A percentile compares a stretch with the other conserved stretches of the same genome.
These are phyloP conservation scores for Drymonia ruficornis DNA, from an alignment of 2,888 invertebrate species.

Conservation along the genomic window DNA sequence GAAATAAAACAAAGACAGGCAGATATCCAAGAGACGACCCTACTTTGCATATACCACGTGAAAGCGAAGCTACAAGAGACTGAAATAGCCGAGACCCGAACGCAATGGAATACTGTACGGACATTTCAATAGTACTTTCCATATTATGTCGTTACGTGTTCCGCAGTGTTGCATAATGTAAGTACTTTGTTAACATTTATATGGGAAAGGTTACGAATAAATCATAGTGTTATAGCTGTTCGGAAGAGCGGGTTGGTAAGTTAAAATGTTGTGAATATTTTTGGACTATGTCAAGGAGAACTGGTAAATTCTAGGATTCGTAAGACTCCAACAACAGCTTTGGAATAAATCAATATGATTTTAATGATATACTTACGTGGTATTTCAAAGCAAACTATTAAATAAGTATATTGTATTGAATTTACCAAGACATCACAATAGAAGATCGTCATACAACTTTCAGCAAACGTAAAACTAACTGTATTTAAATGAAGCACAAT, in stretches of 20 bases:
- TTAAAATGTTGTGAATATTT: neutral
- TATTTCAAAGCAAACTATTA: too few species aligned
- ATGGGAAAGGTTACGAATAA: slow-evolving; percentile 12
- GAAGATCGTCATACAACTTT: neutral
- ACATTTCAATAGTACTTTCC: slow-evolving; percentile 32
- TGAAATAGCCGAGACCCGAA: slow-evolving; percentile 25
- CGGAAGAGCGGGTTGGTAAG: neutral
- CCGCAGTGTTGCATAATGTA: slow-evolving; percentile 15
- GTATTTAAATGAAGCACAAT: slow-evolving; percentile 40
- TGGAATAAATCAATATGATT: neutral
- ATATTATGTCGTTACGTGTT: slow-evolving; percentile 23
- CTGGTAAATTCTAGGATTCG: neutral
- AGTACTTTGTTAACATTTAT: slow-evolving; percentile 17
- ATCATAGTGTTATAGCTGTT: slow-evolving; percentile 1
- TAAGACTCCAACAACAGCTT: neutral
- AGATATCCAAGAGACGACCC: slow-evolving; percentile 30
- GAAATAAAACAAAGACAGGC: slow-evolving; percentile 33
- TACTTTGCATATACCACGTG: slow-evolving; percentile 46
- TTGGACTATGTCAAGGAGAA: neutral
- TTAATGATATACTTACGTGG: neutral
- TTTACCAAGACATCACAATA: neutral
- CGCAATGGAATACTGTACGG: slow-evolving; percentile 33
- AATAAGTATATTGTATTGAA: neutral
- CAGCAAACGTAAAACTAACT: slow-evolving; percentile 42
- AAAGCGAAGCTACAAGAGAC: slow-evolving; percentile 32